These are phyloP conservation scores for Chrysotoxum bicinctum DNA, from an alignment of 2,888 invertebrate species.

Conservation along the genomic window DNA sequence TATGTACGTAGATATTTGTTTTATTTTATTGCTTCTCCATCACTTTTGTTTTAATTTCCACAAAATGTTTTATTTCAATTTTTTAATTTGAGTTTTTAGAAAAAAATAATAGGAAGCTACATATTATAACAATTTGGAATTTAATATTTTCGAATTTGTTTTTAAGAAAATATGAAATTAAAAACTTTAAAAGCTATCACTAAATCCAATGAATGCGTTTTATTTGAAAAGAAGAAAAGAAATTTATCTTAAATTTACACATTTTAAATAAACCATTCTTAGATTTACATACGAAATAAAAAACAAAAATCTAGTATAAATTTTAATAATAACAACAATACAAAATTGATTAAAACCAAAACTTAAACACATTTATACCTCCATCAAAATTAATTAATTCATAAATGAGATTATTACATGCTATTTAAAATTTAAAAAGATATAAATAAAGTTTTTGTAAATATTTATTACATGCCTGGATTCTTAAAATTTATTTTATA, in stretches of 20 bases:
- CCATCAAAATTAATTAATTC: slow-evolving; percentile 45
- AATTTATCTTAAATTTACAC: slow-evolving; percentile 56
- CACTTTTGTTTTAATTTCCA: no score
- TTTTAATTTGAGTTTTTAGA: background rate
- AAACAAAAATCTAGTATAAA: slow-evolving; percentile 47
- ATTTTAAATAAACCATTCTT: slow-evolving; percentile 59
- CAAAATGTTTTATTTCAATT: no score
- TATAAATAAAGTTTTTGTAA: slow-evolving; percentile 32
- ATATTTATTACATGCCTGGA: slow-evolving; percentile 27
- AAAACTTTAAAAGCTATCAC: background rate
- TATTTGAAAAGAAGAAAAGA: slow-evolving; percentile 11
- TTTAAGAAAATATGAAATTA: background rate
- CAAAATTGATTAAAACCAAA: slow-evolving; percentile 17
- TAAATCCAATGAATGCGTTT: slow-evolving; percentile 33
- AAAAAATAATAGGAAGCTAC: no score
- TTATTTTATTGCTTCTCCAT: no score
- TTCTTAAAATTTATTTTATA: slow-evolving; percentile 46
- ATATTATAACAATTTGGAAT: background rate
- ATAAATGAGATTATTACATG: slow-evolving; percentile 6
- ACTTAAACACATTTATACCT: slow-evolving; percentile 64
- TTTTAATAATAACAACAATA: slow-evolving; percentile 41
- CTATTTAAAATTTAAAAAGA: background rate
- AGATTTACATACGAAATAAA: slow-evolving; percentile 13
- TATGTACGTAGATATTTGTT: no score
- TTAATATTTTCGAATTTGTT: background rate